Evolutionary conservation across 2,797 vertebrate genomes (phyloP).

Genomic region (Peromyscus aztecus): DNA sequence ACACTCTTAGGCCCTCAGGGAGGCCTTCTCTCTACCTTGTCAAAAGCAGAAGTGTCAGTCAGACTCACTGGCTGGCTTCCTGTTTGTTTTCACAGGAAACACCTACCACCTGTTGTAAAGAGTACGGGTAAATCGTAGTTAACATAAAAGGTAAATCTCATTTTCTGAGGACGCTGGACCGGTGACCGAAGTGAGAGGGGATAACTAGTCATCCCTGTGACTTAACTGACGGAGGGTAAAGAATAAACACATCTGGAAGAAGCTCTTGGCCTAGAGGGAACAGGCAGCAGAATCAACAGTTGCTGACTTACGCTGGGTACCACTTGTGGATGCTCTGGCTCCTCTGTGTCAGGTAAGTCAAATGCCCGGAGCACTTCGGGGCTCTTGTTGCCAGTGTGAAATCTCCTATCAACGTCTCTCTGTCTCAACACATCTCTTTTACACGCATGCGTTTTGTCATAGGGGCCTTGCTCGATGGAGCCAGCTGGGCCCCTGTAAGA

Average conservation of each 20-base stretch:
- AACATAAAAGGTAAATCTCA: slow-evolving; percentile 5
- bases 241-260: background rate
- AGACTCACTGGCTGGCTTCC: background rate
- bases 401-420: slow-evolving; percentile 42
- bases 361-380: background rate
- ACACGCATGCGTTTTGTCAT: slow-evolving; percentile 75
- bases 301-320: slow-evolving; percentile 77
- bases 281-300: slow-evolving; percentile 17
- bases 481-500: background rate
- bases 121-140: background rate
- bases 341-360: slow-evolving; percentile 50
- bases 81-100: background rate
- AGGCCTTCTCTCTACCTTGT: background rate
- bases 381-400: slow-evolving; percentile 68
- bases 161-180: slow-evolving; percentile 2
- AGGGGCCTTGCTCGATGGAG: background rate
- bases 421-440: slow-evolving; percentile 81
- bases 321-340: slow-evolving; percentile 51
- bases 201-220: background rate
- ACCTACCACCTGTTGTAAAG: background rate
- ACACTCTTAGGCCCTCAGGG: background rate
- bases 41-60: background rate
- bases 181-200: background rate
- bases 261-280: background rate
- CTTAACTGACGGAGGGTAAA: background rate